These are phyloP conservation scores for Heterocephalus glaber DNA, from an alignment of 2,113 vertebrate species.

Conservation along the genomic window DNA sequence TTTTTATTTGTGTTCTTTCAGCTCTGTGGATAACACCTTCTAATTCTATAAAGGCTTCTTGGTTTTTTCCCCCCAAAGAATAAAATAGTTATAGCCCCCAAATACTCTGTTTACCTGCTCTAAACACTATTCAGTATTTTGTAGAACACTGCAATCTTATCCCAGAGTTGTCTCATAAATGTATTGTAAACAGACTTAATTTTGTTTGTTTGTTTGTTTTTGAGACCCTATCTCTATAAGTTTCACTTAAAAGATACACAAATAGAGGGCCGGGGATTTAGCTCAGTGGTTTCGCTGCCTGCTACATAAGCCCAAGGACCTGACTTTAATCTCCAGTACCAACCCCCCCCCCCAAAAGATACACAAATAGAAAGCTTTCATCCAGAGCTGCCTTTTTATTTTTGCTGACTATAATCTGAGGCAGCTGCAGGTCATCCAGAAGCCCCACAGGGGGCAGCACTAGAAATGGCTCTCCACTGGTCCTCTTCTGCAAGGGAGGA, in stretches of 20 bases:
- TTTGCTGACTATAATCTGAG: neutral
- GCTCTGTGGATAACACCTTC: neutral
- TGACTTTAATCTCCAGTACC: no score
- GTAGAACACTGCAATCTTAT: neutral
- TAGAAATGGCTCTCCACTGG: neutral
- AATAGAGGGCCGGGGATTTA: neutral
- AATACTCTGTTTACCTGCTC: neutral
- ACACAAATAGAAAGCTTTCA: slow-evolving; percentile 5
- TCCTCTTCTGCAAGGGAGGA: neutral
- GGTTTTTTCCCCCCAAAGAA: neutral
- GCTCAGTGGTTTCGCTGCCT: no score
- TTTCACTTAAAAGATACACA: slow-evolving; percentile 23
- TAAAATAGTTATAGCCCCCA: slow-evolving; percentile 10
- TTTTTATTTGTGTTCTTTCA: slow-evolving; percentile 37
- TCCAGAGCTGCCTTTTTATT: neutral
- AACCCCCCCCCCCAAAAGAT: neutral
- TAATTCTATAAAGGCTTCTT: slow-evolving; percentile 1
- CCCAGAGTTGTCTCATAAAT: neutral
- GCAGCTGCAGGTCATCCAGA: slow-evolving; percentile 29
- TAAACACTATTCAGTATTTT: neutral
- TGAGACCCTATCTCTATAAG: neutral
- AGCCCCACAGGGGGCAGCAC: slow-evolving; percentile 76
- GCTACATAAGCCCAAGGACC: no score
- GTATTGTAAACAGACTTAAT: slow-evolving; percentile 23
- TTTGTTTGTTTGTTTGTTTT: slow-evolving; percentile 40